These are phyloP conservation scores for Hylaeus anthracinus DNA, from an alignment of 1,140 invertebrate genomes.

Conservation along the genomic window DNA sequence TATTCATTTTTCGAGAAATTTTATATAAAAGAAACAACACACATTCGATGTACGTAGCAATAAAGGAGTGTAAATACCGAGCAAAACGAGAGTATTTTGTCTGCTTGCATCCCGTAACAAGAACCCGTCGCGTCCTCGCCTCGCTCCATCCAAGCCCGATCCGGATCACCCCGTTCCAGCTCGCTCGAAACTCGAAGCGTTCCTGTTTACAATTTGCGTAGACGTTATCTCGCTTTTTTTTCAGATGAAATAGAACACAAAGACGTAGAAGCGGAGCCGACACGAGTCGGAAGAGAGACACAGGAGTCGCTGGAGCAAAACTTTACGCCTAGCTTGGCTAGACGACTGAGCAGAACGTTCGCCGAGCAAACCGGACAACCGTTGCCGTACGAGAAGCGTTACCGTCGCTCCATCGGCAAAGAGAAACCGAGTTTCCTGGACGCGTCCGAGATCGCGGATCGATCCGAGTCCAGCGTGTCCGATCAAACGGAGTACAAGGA, in stretches of 20 bases:
- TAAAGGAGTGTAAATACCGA: constrained; percentile 70
- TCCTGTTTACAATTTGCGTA: constrained; percentile 28
- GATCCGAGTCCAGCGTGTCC: constrained; percentile 39
- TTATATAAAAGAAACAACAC: constrained; percentile 51
- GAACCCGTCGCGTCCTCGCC: neutral
- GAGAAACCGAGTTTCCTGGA: constrained; percentile 38
- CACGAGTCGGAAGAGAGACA: constrained; percentile 58
- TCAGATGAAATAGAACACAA: constrained; percentile 61
- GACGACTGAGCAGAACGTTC: constrained; percentile 75
- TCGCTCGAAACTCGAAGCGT: too few species aligned
- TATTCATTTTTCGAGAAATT: constrained; percentile 67
- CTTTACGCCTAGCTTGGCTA: constrained; percentile 76
- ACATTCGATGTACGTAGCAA: constrained; percentile 70
- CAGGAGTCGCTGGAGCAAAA: constrained; percentile 69
- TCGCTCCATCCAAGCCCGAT: neutral
- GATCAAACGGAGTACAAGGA: constrained; percentile 66
- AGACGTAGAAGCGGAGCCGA: constrained; percentile 49
- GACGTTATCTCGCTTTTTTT: constrained; percentile 50
- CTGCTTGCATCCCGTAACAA: constrained; percentile 25
- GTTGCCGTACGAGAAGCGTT: neutral
- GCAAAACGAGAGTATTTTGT: constrained; percentile 43
- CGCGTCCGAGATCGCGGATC: constrained; percentile 20
- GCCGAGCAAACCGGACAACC: constrained; percentile 76
- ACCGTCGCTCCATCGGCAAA: constrained; percentile 50
- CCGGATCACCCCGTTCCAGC: too few species aligned